A percentile compares a stretch with the other conserved stretches of the same genome.
phyloP scores from a whole-genome alignment of 2,113 vertebrate genomes.

The Psittacara wagleri region DNA sequence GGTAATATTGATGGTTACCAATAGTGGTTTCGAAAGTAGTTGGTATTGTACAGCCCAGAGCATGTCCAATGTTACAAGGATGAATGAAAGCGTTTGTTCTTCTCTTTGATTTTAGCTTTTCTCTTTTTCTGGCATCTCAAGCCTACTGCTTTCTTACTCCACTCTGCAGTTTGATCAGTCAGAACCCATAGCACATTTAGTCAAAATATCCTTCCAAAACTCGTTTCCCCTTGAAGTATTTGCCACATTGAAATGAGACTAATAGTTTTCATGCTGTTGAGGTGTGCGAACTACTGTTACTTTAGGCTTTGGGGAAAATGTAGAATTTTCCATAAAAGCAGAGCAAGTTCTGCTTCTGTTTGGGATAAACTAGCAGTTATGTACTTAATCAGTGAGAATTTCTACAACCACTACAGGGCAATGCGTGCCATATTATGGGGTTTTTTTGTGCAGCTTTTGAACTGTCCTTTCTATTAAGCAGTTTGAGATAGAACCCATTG shows the following conservation, averaged over 20 bases:
- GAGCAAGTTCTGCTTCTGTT: not conserved
- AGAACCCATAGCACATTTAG: not conserved
- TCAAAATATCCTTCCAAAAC: not conserved
- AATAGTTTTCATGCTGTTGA: not conserved
- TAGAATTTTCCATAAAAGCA: not conserved
- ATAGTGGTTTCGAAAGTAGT: not conserved
- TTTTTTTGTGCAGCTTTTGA: slow-evolving; percentile 1
- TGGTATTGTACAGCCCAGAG: not conserved
- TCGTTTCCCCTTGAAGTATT: not conserved
- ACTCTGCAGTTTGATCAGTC: not conserved
- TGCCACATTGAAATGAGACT: not conserved
- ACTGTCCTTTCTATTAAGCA: not conserved
- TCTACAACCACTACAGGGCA: slow-evolving; percentile 54
- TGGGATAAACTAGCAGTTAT: not conserved
- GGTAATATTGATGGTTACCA: not conserved
- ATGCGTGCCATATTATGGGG: slow-evolving; percentile 33
- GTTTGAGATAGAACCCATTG: not conserved
- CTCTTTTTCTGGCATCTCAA: not conserved
- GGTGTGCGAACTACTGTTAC: not conserved
- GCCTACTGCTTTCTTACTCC: not conserved
- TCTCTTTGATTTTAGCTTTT: not conserved
- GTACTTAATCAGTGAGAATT: slow-evolving; percentile 3
- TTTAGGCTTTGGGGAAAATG: not conserved
- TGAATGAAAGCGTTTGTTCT: not conserved
- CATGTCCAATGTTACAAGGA: not conserved